Conservation (phyloP, 2,888 invertebrate species). For the Pachydiplax longipennis region DNA sequence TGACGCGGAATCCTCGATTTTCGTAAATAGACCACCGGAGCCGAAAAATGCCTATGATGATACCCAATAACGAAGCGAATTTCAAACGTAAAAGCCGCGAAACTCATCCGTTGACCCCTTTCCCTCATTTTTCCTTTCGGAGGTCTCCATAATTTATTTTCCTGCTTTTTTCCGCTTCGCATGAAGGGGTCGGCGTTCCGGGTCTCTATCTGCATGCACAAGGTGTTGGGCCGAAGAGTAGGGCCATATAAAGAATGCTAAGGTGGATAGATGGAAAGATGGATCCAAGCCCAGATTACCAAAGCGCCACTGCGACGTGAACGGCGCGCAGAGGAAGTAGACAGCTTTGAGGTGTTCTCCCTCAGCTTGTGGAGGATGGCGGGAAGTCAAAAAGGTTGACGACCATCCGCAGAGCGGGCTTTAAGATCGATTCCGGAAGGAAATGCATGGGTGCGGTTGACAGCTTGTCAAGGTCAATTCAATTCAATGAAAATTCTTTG, state of each 20-base stretch:
- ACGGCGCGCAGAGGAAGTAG: neutral
- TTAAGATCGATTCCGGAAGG: neutral
- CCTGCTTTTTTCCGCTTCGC: neutral
- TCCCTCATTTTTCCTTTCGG: conserved; percentile 12
- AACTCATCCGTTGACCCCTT: neutral
- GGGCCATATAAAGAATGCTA: neutral
- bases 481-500: neutral
- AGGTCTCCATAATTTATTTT: neutral
- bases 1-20: no score
- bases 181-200: conserved; percentile 11
- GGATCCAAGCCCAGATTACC: neutral
- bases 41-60: no score
- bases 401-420: neutral
- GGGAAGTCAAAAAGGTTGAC: neutral
- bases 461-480: neutral
- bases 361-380: neutral
- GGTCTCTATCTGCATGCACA: neutral
- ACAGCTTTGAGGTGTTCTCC: neutral
- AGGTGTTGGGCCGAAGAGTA: neutral
- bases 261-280: neutral
- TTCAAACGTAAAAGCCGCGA: neutral
- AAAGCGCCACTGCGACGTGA: neutral
- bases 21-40: no score
- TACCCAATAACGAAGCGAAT: no score
- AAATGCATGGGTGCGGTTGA: neutral